Percentiles rank a stretch among this genome's conserved stretches.
These are phyloP conservation scores for Plodia interpunctella DNA, from an alignment of 1,140 invertebrate species.

Conservation along the genomic window DNA sequence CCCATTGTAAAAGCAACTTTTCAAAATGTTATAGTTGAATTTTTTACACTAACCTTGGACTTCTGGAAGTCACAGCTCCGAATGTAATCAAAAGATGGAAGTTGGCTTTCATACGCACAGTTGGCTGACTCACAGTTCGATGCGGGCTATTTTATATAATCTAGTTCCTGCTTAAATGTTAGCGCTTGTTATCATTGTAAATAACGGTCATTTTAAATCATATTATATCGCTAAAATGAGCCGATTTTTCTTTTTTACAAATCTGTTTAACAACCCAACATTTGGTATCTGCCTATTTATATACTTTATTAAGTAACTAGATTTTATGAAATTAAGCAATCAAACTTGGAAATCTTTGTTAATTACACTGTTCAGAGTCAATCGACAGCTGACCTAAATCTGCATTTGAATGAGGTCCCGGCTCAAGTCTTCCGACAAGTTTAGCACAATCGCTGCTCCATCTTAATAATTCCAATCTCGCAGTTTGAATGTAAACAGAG, in stretches of 20 bases:
- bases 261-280: too few species aligned
- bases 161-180: too few species aligned
- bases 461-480: slow-evolving; percentile 69
- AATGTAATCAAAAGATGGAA: slow-evolving; percentile 4
- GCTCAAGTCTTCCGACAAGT: slow-evolving; percentile 53
- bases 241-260: too few species aligned
- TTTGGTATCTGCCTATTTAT: too few species aligned
- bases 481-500: slow-evolving; percentile 59
- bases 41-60: too few species aligned
- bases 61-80: too few species aligned
- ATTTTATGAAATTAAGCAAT: slow-evolving; percentile 34
- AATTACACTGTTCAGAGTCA: slow-evolving; percentile 65
- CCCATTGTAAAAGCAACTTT: too few species aligned
- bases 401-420: slow-evolving; percentile 61
- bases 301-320: too few species aligned
- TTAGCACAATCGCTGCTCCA: slow-evolving; percentile 59
- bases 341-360: slow-evolving; percentile 48
- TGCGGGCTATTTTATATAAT: background rate
- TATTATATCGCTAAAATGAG: too few species aligned
- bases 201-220: too few species aligned
- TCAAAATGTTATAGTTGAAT: too few species aligned
- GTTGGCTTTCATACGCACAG: background rate
- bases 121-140: slow-evolving; percentile 1
- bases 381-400: slow-evolving; percentile 67
- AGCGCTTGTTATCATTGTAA: too few species aligned